A percentile compares a stretch with the other conserved stretches of the same genome.
Conservation (phyloP, 2,888 invertebrate species). For the Chydorus sphaericus region DNA sequence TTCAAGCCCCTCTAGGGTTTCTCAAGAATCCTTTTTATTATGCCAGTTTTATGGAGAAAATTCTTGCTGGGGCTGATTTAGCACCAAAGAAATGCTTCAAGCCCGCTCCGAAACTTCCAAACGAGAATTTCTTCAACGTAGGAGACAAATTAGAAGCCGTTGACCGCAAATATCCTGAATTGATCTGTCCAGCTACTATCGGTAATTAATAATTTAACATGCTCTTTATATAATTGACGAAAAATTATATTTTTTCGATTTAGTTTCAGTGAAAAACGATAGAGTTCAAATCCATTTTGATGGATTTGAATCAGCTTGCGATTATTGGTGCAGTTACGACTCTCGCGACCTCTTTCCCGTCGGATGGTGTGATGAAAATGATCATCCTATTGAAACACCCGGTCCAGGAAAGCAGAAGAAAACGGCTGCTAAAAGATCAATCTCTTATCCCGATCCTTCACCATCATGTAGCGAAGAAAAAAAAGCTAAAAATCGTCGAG, state of each 20-base stretch:
- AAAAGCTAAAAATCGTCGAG: no score
- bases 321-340: conserved; percentile 90
- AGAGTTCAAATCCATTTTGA: conserved; percentile 93
- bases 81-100: conserved; percentile 80
- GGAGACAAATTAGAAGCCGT: conserved; percentile 94
- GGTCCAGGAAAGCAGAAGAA: no score
- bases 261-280: conserved; percentile 67
- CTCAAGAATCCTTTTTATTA: conserved; percentile 93
- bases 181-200: conserved; percentile 92
- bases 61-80: conserved; percentile 78
- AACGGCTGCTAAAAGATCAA: no score
- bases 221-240: no score
- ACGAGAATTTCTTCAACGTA: conserved; percentile 65
- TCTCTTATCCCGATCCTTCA: no score
- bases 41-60: conserved; percentile 87
- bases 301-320: conserved; percentile 94
- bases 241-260: no score
- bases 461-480: no score
- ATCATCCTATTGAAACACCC: conserved; percentile 83
- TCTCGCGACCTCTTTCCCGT: conserved; percentile 91
- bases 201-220: no score
- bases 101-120: conserved; percentile 67
- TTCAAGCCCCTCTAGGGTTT: no score
- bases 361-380: conserved; percentile 85
- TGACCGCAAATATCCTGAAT: conserved; percentile 92